Base-by-base conservation (phyloP, 2,113 vertebrate genomes). In the Cryptoleucopteryx plumbea region DNA sequence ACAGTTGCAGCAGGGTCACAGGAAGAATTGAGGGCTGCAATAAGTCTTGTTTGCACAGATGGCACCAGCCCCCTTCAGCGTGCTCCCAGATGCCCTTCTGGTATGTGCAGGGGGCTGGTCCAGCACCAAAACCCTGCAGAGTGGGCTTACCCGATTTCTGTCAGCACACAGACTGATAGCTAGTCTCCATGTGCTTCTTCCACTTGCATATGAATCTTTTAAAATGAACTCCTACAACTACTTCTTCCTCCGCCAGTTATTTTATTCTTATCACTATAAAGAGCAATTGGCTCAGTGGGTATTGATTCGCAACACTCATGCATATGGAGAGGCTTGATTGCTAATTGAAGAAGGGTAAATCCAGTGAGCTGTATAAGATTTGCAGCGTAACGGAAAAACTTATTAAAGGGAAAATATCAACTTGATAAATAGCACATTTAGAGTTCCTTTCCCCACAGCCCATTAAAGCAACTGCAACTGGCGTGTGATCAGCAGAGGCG, bases 321-420 rank as follows among this genome's bases (percentile, higher is more conserved):
- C 50, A 96, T 77, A 53, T 59, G 83, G 78, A 96, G 47, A 81
- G 21, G 66, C 68, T 80, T 82, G 55, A 92, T 85, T 93, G 79
- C 29, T 96, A 86, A 93, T 52, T 94, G 88, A 94, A 88, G 89
- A 94, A 88, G 61, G 6, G 7, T 73, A 77, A 96, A 95, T 94
- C 81, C 56, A 83, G 48, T 83, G 48, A 91, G 42, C 25, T 94
- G 67, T 70, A 36, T 38, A 55, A 88, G n/a, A 93, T 95, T 81
- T 89, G 47, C 38, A 59, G 59, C 31, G 10, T 50, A 78, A 67
- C 1, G 9, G 10, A 14, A 95, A 83, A 92, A 83, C 14, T 63
- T 92, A 73, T 43, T 81, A 83, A 95, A 93, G 72, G 48, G 75
- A 94, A 97, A 91, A 50, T 45, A 89, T 93, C 53, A 86, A 18